Base-by-base conservation (phyloP, 2,888 invertebrate genomes). In the Erannis defoliaria region DNA sequence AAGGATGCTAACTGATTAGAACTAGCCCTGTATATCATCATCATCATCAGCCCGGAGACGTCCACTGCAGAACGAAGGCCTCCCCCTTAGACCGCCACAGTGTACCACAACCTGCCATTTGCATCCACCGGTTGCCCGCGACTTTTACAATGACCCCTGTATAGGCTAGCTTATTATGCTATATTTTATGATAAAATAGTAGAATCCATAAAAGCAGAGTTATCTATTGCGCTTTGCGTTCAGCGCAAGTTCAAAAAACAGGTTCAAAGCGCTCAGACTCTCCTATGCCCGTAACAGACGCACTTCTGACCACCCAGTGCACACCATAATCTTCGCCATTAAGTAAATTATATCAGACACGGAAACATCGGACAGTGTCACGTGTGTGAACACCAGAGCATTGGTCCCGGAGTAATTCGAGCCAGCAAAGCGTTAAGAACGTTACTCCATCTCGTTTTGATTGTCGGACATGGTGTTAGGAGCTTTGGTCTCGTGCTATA, bases 341-440 rank as follows among this genome's bases (percentile, higher is more conserved):
- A 59, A 45, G 51, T 56, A 64, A 66, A 65, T 77, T 77, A 79
- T 78, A 77, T 77, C 50, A 50, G 68, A 82, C 75, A 67, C 85
- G 92, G 92, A 92, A 92, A 81, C 75, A 72, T 81, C 73, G 90
- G 92, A 86, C 90, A 89, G 72, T 88, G 92, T 92, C 90, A 90
- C 88, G 84, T 85, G 84, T 82, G 85, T 45, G 88, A 79, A 81
- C 89, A 88, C 38, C 82, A 76, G 91, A 90, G 92, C 92, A 89
- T 85, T 88, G 89, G 90, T 89, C 92, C 86, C 73, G 76, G 77
- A 88, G 89, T 82, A 89, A 92, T 91, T 91, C 88, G 89, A 85
- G 76, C 86, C 92, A 91, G 73, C 91, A 89, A 85, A 89, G 88
- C 93, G 92, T 92, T 88, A 85, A 93, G 93, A 91, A 90, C 89